Evolutionary conservation across 2,113 vertebrate genomes (phyloP).

Genomic region (Hypomesus transpacificus): DNA sequence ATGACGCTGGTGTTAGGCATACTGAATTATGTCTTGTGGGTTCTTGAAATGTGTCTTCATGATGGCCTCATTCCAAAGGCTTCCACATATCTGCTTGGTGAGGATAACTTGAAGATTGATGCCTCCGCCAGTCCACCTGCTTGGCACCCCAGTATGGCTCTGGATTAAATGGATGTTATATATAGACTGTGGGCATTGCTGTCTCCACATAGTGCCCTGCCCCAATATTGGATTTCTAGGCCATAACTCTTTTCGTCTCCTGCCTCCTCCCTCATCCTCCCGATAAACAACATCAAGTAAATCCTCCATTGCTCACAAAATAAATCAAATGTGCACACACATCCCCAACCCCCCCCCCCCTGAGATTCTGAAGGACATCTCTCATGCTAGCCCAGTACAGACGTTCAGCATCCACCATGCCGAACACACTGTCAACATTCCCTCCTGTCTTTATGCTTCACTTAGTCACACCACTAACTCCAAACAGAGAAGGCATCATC

Average conservation of each 20-base stretch:
- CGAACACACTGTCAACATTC: constrained; percentile 1
- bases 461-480: neutral
- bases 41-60: neutral
- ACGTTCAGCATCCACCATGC: neutral
- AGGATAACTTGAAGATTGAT: constrained; percentile 26
- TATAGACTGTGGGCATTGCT: constrained; percentile 13
- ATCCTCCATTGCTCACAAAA: constrained; percentile 1
- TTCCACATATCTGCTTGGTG: constrained; percentile 14
- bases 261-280: constrained; percentile 4
- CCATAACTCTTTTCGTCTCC: constrained; percentile 19
- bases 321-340: neutral
- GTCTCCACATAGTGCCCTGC: neutral
- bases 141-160: neutral
- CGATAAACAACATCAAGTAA: neutral
- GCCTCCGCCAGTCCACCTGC: constrained; percentile 18
- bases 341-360: neutral
- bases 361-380: neutral
- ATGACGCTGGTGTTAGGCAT: neutral
- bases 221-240: constrained; percentile 16
- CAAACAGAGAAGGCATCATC: constrained; percentile 6
- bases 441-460: neutral
- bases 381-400: neutral
- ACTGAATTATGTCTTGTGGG: constrained; percentile 4
- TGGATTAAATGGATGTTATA: constrained; percentile 13
- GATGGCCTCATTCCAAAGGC: constrained; percentile 13